Conservation (phyloP, 2,888 invertebrate genomes). For the Eupithecia subfuscata region DNA sequence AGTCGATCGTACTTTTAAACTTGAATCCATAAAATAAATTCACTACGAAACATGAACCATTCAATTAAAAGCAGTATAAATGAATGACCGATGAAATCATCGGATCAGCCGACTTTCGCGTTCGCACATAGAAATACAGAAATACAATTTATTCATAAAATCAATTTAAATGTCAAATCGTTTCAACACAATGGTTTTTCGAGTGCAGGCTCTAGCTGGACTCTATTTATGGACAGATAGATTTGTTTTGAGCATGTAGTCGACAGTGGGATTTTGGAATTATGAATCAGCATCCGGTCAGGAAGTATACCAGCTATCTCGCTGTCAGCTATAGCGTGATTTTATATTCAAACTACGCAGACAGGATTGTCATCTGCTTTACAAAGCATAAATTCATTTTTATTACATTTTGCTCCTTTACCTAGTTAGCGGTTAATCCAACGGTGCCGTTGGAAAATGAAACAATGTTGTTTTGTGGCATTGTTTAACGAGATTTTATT, state of each 20-base stretch:
- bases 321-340: constrained; percentile 46
- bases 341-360: constrained; percentile 53
- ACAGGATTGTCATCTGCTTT: constrained; percentile 52
- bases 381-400: constrained; percentile 54
- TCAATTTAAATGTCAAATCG: background rate
- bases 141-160: background rate
- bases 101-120: background rate
- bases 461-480: constrained; percentile 19
- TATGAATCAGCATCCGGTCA: constrained; percentile 4
- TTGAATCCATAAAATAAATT: background rate
- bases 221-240: background rate
- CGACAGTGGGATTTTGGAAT: background rate
- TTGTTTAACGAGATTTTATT: constrained; percentile 6
- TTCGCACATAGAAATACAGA: background rate
- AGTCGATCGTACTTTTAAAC: background rate
- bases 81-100: background rate
- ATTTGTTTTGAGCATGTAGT: background rate
- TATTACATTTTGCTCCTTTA: constrained; percentile 41
- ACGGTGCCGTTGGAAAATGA: constrained; percentile 24
- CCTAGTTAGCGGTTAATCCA: constrained; percentile 36
- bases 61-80: background rate
- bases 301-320: constrained; percentile 18
- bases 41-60: background rate
- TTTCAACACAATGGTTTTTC: background rate
- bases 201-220: background rate